Evolutionary conservation across 30 jellyfish, hydroid and myxozoan species (phyloP).

Genomic region (Aurelia aurita complex sp. Pacific): DNA sequence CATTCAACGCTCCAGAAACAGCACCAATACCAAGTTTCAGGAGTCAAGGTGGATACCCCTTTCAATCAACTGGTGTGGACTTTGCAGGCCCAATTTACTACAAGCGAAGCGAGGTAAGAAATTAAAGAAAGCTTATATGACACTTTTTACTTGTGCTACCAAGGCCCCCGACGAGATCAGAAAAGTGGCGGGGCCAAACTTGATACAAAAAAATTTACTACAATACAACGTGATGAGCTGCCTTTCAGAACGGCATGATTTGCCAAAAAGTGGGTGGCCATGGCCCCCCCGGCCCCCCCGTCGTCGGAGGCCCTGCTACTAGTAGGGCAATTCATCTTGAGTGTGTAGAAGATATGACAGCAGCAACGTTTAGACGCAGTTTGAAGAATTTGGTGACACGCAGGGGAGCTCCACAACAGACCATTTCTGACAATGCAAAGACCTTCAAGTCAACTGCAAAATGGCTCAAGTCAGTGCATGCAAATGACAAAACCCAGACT

Average conservation of each 20-base stretch:
- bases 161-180: no score
- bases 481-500: constrained; percentile 12
- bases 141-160: constrained; percentile 62
- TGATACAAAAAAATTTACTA: no score
- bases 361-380: constrained; percentile 25
- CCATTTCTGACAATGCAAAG: constrained; percentile 55
- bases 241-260: no score
- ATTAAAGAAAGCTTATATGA: constrained; percentile 27
- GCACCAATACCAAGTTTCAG: constrained; percentile 42
- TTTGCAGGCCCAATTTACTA: constrained; percentile 40
- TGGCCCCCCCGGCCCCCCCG: no score
- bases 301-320: constrained; percentile 10
- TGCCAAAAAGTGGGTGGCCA: no score
- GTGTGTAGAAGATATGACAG: constrained; percentile 24
- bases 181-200: no score
- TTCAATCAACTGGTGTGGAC: constrained; percentile 49
- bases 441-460: constrained; percentile 52
- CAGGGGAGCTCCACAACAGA: constrained; percentile 65
- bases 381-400: constrained; percentile 51
- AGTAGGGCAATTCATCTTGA: constrained; percentile 61
- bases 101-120: constrained; percentile 26
- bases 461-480: constrained; percentile 30
- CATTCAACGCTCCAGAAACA: constrained; percentile 39
- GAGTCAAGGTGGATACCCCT: constrained; percentile 15
- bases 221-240: no score